phyloP scores from a whole-genome alignment of 1,140 invertebrate species.

The Meteorus sp. region DNA sequence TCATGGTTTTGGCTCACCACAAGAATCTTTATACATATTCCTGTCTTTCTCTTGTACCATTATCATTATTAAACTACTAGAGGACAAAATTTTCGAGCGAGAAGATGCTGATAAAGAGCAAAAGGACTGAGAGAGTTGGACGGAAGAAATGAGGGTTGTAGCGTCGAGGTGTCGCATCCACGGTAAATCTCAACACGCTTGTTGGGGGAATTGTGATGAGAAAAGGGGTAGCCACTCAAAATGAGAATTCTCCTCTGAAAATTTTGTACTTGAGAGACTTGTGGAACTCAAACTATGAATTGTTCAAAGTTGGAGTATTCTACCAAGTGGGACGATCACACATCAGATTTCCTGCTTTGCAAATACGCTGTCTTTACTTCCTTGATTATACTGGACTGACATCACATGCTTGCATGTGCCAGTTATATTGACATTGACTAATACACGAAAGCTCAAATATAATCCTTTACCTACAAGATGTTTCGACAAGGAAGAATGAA shows the following conservation, averaged over 20 bases:
- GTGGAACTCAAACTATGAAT: neutral
- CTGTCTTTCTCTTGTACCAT: neutral
- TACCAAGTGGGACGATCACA: too few relatives aligned
- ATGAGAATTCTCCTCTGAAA: neutral
- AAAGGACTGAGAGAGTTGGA: slow-evolving; percentile 12
- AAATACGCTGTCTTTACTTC: too few relatives aligned
- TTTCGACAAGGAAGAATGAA: neutral
- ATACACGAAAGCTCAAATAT: too few relatives aligned
- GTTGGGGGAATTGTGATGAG: neutral
- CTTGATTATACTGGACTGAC: too few relatives aligned
- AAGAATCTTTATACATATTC: too few relatives aligned
- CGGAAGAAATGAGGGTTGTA: slow-evolving; percentile 8
- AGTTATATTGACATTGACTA: too few relatives aligned
- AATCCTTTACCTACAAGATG: too few relatives aligned
- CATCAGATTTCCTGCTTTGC: too few relatives aligned
- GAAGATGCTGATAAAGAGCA: slow-evolving; percentile 20
- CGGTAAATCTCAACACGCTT: slow-evolving; percentile 21
- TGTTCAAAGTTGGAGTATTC: neutral
- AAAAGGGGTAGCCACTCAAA: neutral
- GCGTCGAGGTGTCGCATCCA: slow-evolving; percentile 17
- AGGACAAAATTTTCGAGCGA: neutral
- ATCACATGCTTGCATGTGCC: too few relatives aligned
- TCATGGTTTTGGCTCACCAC: slow-evolving; percentile 22
- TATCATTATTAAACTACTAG: neutral
- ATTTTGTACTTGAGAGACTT: slow-evolving; percentile 16